These are phyloP conservation scores for Sphenopsis melanotis DNA, from an alignment of 2,797 vertebrate species.

Conservation along the genomic window DNA sequence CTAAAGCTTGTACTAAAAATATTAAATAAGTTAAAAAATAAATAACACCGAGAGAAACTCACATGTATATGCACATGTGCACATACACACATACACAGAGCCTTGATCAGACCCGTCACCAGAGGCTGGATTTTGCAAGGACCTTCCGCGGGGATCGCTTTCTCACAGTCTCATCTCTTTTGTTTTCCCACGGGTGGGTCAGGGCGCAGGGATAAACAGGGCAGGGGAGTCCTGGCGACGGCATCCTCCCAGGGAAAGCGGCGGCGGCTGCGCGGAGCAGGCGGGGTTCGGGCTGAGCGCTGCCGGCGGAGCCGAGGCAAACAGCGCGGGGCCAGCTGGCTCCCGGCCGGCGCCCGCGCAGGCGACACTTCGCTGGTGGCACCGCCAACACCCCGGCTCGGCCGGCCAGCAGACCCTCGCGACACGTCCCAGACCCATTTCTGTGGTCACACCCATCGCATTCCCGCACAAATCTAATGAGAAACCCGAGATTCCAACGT, in stretches of 20 bases:
- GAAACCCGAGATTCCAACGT: neutral
- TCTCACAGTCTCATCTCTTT: neutral
- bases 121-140: neutral
- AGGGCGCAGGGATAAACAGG: neutral
- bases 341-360: neutral
- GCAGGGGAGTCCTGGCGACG: constrained; percentile 10
- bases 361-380: neutral
- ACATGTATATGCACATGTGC: neutral
- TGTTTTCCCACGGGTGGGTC: constrained; percentile 40
- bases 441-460: neutral
- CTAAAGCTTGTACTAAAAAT: neutral
- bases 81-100: neutral
- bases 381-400: neutral
- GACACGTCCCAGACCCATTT: neutral
- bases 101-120: neutral
- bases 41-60: neutral
- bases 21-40: constrained; percentile 18
- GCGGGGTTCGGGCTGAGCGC: neutral
- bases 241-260: constrained; percentile 3
- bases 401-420: neutral
- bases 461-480: neutral
- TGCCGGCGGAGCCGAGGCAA: constrained; percentile 32
- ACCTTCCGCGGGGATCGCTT: neutral
- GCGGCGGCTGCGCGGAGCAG: neutral
- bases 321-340: constrained; percentile 32